Base-by-base conservation (phyloP, 2,888 invertebrate species). In the Drosophila seclusa region DNA sequence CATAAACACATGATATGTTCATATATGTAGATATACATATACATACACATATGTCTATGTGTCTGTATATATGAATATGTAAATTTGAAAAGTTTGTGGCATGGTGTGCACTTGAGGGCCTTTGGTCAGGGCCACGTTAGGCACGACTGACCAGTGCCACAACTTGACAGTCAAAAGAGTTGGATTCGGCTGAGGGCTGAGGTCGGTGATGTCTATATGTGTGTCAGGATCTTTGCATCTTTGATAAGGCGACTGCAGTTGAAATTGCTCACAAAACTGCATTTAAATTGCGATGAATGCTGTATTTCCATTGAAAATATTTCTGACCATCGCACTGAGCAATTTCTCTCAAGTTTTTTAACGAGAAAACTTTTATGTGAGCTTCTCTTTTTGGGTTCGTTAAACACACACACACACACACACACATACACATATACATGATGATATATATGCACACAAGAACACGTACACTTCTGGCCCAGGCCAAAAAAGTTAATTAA, bases 341-440 rank as follows among this genome's bases (percentile, higher is more conserved):
- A 78, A 78, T 78, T 75, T 65, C 75, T 50, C 58, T 18, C 72
- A 85, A 87, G 76, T 87, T 82, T 89, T 89, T 87, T 87, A 91
- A 91, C 87, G 90, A 90, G 90, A 91, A 90, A 90, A 90, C 80
- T 89, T 91, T 85, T 83, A 68, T 77, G 59, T 70, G 60, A 54
- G 65, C 63, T 68, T 27, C 57, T 34, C 65, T 73, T 67, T 38
- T 61, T 71, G 68, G 55, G 66, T 67, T 88, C 73, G 68, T 59
- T 72, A 59, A 68, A 38, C 58, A 68, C 57, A 67, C 53, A 49
- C 32, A 68, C 18, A 24, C 4, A 42, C 31, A 24, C 52, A n/a
- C 42, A 18, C 10, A 27, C 5, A 40, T 24, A 24, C 63, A 18
- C 40, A 18, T 4, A 36, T 2, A 36, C 16, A 36, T 16, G 2